Conservation (phyloP, 1,140 invertebrate genomes). For the Teleopsis dalmanni region DNA sequence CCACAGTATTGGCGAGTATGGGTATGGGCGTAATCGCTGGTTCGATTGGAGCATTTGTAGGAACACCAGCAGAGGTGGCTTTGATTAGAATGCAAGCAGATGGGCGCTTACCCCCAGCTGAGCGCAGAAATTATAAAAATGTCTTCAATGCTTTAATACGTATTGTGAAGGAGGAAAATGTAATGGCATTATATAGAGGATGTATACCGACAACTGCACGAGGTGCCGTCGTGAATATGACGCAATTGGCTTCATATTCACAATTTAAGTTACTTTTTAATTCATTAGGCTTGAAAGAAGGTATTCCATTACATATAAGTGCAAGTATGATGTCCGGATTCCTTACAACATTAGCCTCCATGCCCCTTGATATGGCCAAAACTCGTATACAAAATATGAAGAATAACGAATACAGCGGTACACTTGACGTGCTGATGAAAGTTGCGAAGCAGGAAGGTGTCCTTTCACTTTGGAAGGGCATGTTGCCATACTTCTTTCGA, state of each 20-base stretch:
- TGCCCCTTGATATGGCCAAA: conserved; percentile 99
- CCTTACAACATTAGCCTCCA: conserved; percentile 90
- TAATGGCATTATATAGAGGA: conserved; percentile 84
- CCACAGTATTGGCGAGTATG: conserved; percentile 38
- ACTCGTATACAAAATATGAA: conserved; percentile 99
- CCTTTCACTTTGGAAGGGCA: conserved; percentile 97
- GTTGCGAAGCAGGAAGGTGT: conserved; percentile 86
- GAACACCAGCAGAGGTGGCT: conserved; percentile 91
- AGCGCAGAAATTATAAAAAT: conserved; percentile 87
- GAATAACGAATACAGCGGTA: conserved; percentile 79
- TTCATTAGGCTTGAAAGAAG: conserved; percentile 71
- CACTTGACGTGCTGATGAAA: conserved; percentile 78
- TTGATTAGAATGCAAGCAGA: conserved; percentile 95
- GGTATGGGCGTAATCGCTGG: conserved; percentile 78
- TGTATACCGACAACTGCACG: conserved; percentile 66
- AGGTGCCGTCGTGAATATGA: conserved; percentile 94
- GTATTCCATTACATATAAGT: conserved; percentile 83
- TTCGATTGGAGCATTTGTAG: conserved; percentile 79
- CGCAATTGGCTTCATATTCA: conserved; percentile 92
- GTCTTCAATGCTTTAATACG: conserved; percentile 84
- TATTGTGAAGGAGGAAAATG: conserved; percentile 85
- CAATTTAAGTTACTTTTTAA: conserved; percentile 54
- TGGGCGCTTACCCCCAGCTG: conserved; percentile 74
- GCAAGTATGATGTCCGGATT: conserved; percentile 97
- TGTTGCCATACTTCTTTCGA: conserved; percentile 91